These are phyloP conservation scores for Microctenopoma lineatum DNA, from an alignment of 2,797 vertebrate species.

Conservation along the genomic window DNA sequence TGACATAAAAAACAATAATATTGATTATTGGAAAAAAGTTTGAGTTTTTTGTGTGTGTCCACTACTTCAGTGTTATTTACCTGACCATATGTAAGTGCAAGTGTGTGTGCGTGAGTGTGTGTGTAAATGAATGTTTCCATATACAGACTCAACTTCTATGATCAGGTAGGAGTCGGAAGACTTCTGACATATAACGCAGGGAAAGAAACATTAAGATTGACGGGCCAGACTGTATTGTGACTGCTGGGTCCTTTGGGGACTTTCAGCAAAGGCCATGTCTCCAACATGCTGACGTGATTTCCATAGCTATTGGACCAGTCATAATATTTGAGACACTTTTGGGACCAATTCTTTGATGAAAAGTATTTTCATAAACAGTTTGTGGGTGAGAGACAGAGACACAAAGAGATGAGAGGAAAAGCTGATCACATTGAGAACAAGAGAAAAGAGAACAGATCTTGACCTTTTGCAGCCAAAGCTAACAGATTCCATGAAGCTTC, in stretches of 20 bases:
- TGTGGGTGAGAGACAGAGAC: constrained; percentile 13
- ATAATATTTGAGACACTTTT: constrained; percentile 63
- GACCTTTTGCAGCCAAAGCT: constrained; percentile 61
- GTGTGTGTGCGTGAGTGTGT: background rate
- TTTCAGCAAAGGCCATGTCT: constrained; percentile 68
- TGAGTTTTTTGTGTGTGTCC: background rate
- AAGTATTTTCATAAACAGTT: constrained; percentile 35
- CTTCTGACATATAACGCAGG: constrained; percentile 40
- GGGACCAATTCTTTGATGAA: constrained; percentile 69
- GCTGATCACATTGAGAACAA: constrained; percentile 29
- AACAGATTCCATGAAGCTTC: constrained; percentile 28
- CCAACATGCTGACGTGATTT: constrained; percentile 57
- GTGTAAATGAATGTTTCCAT: background rate
- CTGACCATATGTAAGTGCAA: background rate
- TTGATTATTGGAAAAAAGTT: background rate
- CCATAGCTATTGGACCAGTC: constrained; percentile 69
- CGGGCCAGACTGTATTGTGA: constrained; percentile 66
- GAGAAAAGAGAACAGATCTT: constrained; percentile 23
- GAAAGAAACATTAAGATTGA: constrained; percentile 55
- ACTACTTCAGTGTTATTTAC: background rate
- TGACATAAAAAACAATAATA: background rate
- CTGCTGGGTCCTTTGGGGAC: constrained; percentile 60
- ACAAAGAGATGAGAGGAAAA: constrained; percentile 3
- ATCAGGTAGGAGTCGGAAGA: constrained; percentile 20
- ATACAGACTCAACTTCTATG: constrained; percentile 19